A percentile compares a stretch with the other conserved stretches of the same genome.
Evolutionary conservation across 2,113 vertebrate genomes (phyloP).

Genomic region (Ondatra zibethicus): DNA sequence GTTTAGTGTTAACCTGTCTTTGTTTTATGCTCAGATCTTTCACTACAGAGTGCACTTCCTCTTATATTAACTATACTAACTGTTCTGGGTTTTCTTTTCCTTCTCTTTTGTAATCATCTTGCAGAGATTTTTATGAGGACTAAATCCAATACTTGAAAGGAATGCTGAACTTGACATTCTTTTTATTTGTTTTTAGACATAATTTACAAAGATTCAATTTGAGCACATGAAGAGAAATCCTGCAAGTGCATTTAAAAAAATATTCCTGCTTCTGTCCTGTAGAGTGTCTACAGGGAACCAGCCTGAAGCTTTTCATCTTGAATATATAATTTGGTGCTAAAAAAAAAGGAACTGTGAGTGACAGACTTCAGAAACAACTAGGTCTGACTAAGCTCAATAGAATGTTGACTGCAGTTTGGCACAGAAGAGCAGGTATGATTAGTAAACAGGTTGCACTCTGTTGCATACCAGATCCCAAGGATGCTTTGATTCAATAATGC

Average conservation of each 20-base stretch:
- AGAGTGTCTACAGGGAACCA: background rate
- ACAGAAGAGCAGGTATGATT: accelerated
- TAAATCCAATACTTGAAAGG: background rate
- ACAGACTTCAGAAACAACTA: background rate
- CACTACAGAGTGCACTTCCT: background rate
- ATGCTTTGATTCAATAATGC: background rate
- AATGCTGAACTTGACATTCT: background rate
- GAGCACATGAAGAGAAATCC: background rate
- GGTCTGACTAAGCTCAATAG: background rate
- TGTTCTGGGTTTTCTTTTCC: background rate
- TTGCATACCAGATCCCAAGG: background rate
- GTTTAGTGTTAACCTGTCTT: background rate
- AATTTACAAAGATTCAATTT: background rate
- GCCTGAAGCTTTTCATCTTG: background rate
- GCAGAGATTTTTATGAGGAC: background rate
- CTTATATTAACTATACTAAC: background rate
- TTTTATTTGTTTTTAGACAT: background rate
- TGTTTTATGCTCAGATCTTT: background rate
- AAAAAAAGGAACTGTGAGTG: background rate
- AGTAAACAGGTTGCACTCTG: background rate
- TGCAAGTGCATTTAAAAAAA: background rate
- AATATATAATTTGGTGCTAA: background rate
- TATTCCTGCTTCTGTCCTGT: background rate
- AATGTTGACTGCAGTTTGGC: background rate
- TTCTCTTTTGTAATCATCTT: background rate